Evolutionary conservation across 2,797 vertebrate species (phyloP).

Genomic region (Cynodonichthys magdalenae): DNA sequence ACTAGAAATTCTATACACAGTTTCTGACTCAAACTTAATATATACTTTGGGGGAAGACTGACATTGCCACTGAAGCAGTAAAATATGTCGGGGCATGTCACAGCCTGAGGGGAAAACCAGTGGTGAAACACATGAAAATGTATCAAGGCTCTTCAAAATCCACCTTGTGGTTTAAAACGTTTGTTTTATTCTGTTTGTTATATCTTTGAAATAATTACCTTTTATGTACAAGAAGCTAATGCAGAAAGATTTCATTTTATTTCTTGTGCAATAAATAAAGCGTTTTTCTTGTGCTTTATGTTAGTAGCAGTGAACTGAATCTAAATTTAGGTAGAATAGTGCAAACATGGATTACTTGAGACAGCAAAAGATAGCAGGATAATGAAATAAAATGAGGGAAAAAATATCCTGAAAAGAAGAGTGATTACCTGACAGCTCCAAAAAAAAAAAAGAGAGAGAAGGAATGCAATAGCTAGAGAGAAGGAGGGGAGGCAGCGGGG

Average conservation of each 20-base stretch:
- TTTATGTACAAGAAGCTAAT: background rate
- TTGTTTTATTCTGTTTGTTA: background rate
- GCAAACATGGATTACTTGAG: background rate
- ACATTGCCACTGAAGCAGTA: slow-evolving; percentile 31
- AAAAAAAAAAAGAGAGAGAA: slow-evolving; percentile 17
- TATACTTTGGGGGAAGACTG: background rate
- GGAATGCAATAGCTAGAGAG: slow-evolving; percentile 38
- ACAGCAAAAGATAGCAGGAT: slow-evolving; percentile 24
- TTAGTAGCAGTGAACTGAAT: slow-evolving; percentile 23
- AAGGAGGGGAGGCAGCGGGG: slow-evolving; percentile 24
- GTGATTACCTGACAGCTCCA: slow-evolving; percentile 44
- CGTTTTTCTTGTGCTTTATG: slow-evolving; percentile 1
- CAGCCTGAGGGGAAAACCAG: slow-evolving; percentile 17
- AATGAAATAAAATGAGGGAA: slow-evolving; percentile 48
- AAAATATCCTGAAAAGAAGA: slow-evolving; percentile 47
- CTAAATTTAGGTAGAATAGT: slow-evolving; percentile 22
- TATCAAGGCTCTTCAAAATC: slow-evolving; percentile 1
- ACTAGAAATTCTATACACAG: background rate
- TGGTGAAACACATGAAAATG: slow-evolving; percentile 13
- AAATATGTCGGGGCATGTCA: slow-evolving; percentile 30
- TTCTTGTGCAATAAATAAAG: background rate
- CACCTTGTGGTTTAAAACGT: background rate
- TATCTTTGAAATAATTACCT: background rate
- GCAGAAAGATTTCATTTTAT: background rate
- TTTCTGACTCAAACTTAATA: slow-evolving; percentile 1